Conservation (phyloP, 2,888 invertebrate species). For the Syrphus vitripennis region DNA sequence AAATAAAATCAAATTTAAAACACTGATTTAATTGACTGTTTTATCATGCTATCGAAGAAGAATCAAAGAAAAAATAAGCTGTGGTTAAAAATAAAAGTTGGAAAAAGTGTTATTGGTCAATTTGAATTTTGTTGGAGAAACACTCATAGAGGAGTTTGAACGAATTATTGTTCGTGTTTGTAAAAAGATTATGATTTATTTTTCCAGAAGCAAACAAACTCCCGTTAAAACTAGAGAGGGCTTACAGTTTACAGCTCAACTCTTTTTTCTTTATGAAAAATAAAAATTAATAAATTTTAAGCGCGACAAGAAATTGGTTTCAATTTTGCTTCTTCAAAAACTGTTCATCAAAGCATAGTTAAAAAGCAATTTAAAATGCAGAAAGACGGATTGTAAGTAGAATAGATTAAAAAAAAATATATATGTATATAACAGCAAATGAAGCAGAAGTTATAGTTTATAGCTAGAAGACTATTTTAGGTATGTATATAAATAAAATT, state of each 20-base stretch:
- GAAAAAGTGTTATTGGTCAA: neutral
- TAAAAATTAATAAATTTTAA: neutral
- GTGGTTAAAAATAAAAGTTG: constrained; percentile 31
- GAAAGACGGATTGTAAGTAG: neutral
- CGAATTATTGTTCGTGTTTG: neutral
- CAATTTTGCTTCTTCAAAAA: neutral
- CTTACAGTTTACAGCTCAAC: neutral
- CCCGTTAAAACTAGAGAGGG: neutral
- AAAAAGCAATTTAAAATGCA: neutral
- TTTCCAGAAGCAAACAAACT: neutral
- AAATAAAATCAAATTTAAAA: neutral
- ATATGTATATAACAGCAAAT: neutral
- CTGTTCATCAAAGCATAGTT: neutral
- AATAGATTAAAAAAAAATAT: neutral
- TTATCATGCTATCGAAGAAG: neutral
- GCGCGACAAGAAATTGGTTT: neutral
- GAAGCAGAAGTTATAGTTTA: neutral
- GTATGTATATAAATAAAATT: neutral
- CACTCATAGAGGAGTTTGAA: neutral
- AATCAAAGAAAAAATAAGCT: neutral
- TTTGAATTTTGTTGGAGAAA: neutral
- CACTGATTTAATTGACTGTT: neutral
- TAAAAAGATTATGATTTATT: neutral
- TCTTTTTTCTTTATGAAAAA: neutral
- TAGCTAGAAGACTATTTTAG: neutral